Conservation (phyloP, 2,113 vertebrate species). For the Egretta garzetta region DNA sequence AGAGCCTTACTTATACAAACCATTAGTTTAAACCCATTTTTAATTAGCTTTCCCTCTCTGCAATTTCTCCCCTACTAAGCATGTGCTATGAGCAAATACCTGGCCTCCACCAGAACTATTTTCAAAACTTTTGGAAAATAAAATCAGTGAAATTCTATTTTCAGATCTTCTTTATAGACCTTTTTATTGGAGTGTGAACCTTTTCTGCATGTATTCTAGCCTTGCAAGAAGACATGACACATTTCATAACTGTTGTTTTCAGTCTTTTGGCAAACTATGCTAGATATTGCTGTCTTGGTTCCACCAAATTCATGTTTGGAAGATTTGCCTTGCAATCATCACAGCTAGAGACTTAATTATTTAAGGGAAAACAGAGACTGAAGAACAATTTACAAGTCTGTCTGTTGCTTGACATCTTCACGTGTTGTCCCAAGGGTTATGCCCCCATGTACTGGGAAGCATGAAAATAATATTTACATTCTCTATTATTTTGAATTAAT, state of each 20-base stretch:
- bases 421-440: neutral
- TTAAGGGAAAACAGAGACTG: neutral
- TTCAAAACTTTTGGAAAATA: neutral
- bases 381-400: neutral
- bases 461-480: neutral
- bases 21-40: neutral
- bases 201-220: neutral
- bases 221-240: neutral
- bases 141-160: neutral
- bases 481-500: neutral
- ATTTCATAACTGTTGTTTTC: neutral
- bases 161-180: neutral
- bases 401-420: neutral
- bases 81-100: neutral
- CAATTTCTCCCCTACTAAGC: neutral
- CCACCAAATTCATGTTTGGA: neutral
- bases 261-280: neutral
- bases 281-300: neutral
- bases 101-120: neutral
- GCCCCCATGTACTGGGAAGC: neutral
- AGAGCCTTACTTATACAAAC: neutral
- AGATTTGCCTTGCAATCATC: neutral
- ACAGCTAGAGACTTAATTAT: neutral
- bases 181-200: neutral
- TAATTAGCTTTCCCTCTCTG: neutral